phyloP scores from a whole-genome alignment of 2,888 invertebrate genomes.

The Buathra laborator region DNA sequence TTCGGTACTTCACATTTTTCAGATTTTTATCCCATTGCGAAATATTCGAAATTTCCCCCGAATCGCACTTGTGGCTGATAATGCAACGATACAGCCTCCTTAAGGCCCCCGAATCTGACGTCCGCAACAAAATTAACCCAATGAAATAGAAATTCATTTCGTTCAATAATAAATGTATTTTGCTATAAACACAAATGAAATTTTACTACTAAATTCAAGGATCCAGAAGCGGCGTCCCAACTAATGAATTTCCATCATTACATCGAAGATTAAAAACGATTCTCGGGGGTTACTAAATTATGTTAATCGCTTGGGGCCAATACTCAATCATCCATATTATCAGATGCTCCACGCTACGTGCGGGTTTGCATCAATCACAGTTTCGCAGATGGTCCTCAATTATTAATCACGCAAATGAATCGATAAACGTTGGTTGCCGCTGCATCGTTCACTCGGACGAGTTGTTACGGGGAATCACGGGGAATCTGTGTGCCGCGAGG shows the following conservation, averaged over 20 bases:
- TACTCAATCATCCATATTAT: slow-evolving; percentile 28
- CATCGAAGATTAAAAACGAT: neutral
- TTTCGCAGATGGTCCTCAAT: slow-evolving; percentile 24
- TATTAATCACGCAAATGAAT: slow-evolving; percentile 32
- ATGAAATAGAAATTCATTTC: too few relatives aligned
- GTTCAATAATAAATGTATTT: too few relatives aligned
- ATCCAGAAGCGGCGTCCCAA: neutral
- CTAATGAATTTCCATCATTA: neutral
- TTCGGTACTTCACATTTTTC: too few relatives aligned
- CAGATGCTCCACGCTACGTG: neutral
- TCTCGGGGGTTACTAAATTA: slow-evolving; percentile 1
- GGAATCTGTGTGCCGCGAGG: neutral
- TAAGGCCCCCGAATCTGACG: too few relatives aligned
- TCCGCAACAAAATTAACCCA: too few relatives aligned
- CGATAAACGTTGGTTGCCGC: slow-evolving; percentile 19
- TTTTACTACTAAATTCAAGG: neutral
- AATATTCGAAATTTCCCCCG: too few relatives aligned
- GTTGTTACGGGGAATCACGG: slow-evolving; percentile 18
- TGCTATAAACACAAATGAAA: too few relatives aligned
- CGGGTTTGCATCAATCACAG: slow-evolving; percentile 3
- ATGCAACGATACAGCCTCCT: too few relatives aligned
- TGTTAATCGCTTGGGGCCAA: slow-evolving; percentile 7
- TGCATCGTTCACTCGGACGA: slow-evolving; percentile 18
- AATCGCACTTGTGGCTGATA: too few relatives aligned
- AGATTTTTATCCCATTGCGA: too few relatives aligned